These are phyloP conservation scores for Paedocypris micromegethes DNA, from an alignment of 2,797 vertebrate species.

Conservation along the genomic window DNA sequence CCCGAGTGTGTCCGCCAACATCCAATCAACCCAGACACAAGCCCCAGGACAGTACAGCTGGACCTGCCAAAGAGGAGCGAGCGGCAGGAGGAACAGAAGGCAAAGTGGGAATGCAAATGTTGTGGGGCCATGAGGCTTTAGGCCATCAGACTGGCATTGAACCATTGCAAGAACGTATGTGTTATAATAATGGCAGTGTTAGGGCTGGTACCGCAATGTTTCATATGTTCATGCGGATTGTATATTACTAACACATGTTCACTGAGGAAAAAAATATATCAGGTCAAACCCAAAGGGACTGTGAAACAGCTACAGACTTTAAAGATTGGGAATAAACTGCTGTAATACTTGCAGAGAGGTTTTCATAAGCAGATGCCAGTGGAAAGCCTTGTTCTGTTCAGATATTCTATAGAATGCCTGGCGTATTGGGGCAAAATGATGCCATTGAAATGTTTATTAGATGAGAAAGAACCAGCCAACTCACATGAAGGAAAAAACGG, in stretches of 20 bases:
- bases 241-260: constrained; percentile 57
- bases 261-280: constrained; percentile 47
- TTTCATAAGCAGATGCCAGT: constrained; percentile 52
- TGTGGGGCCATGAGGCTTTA: not conserved
- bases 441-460: no score
- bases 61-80: not conserved
- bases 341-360: constrained; percentile 48
- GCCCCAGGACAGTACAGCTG: constrained; percentile 18
- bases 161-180: no score
- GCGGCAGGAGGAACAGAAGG: constrained; percentile 4
- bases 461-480: no score
- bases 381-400: constrained; percentile 48
- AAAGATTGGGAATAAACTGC: constrained; percentile 51
- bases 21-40: constrained; percentile 23
- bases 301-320: constrained; percentile 52
- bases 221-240: constrained; percentile 55
- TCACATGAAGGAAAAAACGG: no score
- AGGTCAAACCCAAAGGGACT: constrained; percentile 54
- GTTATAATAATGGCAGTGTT: constrained; percentile 3
- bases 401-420: constrained; percentile 16
- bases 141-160: not conserved
- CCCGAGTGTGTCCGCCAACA: constrained; percentile 18
- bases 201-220: constrained; percentile 46
- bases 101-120: constrained; percentile 10
- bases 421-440: no score